Evolutionary conservation across 2,797 vertebrate genomes (phyloP), one percentile per base, ranked within the genome.

Genomic region (Aeoliscus strigatus): DNA sequence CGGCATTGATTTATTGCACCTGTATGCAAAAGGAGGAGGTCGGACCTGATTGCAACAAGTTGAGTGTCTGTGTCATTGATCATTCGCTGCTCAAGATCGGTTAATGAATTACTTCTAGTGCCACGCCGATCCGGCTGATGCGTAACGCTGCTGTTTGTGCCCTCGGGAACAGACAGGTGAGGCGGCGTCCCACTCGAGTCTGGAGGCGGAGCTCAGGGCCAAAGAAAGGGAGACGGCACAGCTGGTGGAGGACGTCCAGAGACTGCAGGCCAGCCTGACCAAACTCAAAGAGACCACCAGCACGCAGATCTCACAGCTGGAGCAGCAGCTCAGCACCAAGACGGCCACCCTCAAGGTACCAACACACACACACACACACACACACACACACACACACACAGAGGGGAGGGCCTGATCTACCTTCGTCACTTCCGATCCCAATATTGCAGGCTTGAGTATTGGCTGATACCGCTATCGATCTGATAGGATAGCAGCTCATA

Each of bases 231-330:
- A 98, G 77, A 94, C 93, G 1, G 89, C 89, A 46, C 94, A 98
- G 86, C 90, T 99, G 37, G 92, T 97, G 17, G 96, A 98, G 66
- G 96, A 99, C 8, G 93, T 98, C 41, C 96, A 97, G 88, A 87
- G 95, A 72, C 93, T 99, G 80, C 96, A 99, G 89, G 91, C 91
- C 89, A 96, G 91, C 90, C 92, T 99, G 81, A 92, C 89, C 82
- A 93, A 92, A 86, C 93, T 97, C 65, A 81, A 93, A 27, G 94
- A 98, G 84, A 94, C 90, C 73, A 94, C 93, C 15, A 89, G 90
- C 86, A 91, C 89, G 73, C 95, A 97, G 73, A 96, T 96, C 79
- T 84, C 89, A 13, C 92, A 93, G 80, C 91, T 99, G 24, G 93
- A 98, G 85, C 90, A 94, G 86, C 95, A 99, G 83, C 91, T 99